Evolutionary conservation across 1,140 invertebrate genomes (phyloP).

Genomic region (Hirudo medicinalis): DNA sequence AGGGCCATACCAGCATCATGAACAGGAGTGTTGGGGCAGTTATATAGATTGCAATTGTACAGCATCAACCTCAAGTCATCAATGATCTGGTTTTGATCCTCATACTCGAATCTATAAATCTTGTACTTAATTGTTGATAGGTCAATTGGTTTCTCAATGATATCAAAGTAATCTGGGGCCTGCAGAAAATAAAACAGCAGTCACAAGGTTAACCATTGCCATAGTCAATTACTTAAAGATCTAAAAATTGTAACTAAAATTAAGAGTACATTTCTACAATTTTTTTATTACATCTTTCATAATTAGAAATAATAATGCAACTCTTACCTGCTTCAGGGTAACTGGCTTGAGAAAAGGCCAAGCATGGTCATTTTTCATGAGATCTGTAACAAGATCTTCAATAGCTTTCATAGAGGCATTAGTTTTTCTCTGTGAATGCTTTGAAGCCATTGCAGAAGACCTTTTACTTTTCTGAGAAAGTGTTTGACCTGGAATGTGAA

Average conservation of each 20-base stretch:
- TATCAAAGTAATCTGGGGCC: conserved; percentile 78
- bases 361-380: conserved; percentile 65
- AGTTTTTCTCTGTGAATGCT: neutral
- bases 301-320: no score
- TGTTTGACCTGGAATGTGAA: neutral
- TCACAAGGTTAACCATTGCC: neutral
- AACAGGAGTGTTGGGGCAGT: conserved; percentile 45
- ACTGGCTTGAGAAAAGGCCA: conserved; percentile 85
- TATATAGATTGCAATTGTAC: conserved; percentile 77
- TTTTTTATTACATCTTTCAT: no score
- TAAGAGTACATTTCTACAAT: neutral
- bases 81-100: conserved; percentile 59
- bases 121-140: conserved; percentile 69
- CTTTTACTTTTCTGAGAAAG: neutral
- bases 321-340: conserved; percentile 54
- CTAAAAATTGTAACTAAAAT: neutral
- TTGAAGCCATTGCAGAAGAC: neutral
- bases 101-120: conserved; percentile 63
- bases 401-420: conserved; percentile 39
- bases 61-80: conserved; percentile 69
- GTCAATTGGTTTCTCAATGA: conserved; percentile 84
- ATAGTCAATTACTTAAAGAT: neutral
- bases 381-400: conserved; percentile 59
- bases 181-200: conserved; percentile 13
- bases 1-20: conserved; percentile 61